Evolutionary conservation across 2,888 invertebrate genomes (phyloP).

Genomic region (Hydraecia micacea): DNA sequence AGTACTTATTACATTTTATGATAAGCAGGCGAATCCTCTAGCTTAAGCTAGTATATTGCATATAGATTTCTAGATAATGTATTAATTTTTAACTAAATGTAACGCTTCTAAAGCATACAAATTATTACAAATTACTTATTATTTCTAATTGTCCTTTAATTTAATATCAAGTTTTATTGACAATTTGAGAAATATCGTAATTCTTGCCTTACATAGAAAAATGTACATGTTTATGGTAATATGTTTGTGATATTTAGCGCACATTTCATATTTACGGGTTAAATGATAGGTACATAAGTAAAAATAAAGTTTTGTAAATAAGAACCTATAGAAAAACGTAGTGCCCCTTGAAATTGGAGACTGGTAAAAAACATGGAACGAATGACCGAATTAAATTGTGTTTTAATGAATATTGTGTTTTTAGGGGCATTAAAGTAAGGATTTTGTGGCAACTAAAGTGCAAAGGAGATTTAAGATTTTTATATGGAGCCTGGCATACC

Average conservation of each 20-base stretch:
- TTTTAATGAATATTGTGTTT: background rate
- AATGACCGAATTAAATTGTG: background rate
- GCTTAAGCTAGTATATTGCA: background rate
- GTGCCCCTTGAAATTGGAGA: background rate
- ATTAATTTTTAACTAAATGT: background rate
- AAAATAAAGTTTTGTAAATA: slow-evolving; percentile 8
- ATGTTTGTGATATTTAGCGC: slow-evolving; percentile 21
- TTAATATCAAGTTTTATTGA: background rate
- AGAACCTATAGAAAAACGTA: background rate
- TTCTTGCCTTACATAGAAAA: background rate
- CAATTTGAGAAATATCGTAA: background rate
- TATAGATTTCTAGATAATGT: background rate
- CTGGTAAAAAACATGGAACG: background rate
- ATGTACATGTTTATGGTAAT: slow-evolving; percentile 9
- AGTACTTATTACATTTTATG: background rate
- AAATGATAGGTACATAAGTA: background rate
- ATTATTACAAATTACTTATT: too few relatives aligned
- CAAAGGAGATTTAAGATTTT: background rate
- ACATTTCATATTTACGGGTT: slow-evolving; percentile 13
- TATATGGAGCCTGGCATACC: background rate
- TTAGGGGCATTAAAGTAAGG: background rate
- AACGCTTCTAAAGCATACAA: background rate
- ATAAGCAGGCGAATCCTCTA: background rate
- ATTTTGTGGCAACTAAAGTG: slow-evolving; percentile 5
- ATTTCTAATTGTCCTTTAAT: background rate